Conservation (phyloP, 2,888 invertebrate genomes). For the Nomada ferruginata region DNA sequence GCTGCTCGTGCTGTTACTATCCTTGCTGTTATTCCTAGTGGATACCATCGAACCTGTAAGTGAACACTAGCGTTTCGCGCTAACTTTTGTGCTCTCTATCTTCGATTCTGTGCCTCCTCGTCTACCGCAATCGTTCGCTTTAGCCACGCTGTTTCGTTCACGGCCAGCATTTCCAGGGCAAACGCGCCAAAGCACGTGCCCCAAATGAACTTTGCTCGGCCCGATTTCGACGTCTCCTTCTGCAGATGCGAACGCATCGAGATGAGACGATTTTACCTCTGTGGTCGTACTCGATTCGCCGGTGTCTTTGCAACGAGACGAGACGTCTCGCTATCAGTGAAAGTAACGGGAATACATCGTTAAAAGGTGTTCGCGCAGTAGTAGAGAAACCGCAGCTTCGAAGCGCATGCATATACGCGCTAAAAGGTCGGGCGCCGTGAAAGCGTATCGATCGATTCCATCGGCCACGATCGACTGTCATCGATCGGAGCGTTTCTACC, state of each 20-base stretch:
- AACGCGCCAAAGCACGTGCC: neutral
- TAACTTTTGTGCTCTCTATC: too few species aligned
- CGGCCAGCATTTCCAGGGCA: slow-evolving; percentile 11
- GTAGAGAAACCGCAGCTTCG: slow-evolving; percentile 49
- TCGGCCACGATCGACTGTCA: slow-evolving; percentile 48
- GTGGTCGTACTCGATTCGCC: too few species aligned
- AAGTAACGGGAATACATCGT: slow-evolving; percentile 64
- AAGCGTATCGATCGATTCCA: slow-evolving; percentile 73
- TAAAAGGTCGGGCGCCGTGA: slow-evolving; percentile 62
- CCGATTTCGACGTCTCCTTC: too few species aligned
- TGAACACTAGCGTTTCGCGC: slow-evolving; percentile 1
- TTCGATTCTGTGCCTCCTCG: neutral
- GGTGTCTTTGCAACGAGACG: too few species aligned
- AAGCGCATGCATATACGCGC: slow-evolving; percentile 35
- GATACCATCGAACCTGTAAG: slow-evolving; percentile 28
- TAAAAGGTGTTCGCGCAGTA: slow-evolving; percentile 32
- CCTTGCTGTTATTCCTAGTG: neutral
- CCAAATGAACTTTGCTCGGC: neutral
- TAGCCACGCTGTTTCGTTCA: slow-evolving; percentile 12
- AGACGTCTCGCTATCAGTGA: slow-evolving; percentile 49
- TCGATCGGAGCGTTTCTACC: slow-evolving; percentile 35
- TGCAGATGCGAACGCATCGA: neutral
- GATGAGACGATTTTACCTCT: neutral
- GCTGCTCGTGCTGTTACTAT: neutral
- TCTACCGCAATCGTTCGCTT: slow-evolving; percentile 11